Evolutionary conservation across 2,113 vertebrate genomes (phyloP), one percentile per base, ranked within the genome.

Genomic region (Hyaena hyaena): DNA sequence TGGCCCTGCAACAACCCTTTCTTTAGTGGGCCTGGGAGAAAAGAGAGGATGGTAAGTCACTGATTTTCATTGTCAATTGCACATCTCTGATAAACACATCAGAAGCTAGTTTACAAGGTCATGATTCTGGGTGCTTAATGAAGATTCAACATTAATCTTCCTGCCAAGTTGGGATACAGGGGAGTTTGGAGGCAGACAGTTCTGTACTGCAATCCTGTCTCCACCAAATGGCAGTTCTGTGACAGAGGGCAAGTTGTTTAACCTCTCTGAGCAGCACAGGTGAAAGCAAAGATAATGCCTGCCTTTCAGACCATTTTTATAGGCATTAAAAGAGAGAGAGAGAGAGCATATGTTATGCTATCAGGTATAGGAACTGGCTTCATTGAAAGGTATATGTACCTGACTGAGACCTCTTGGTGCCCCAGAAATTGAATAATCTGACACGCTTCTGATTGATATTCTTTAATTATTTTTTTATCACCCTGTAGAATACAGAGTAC

Each of bases 1-100:
- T 92, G 35, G 23, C 50, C 71, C 31, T 69, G 63, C 2, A 79
- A 26, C 45, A 89, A 7, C 9, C 21, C 50, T 94, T 28, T 65
- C 50, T 77, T 95, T 50, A 63, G n/a, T 80, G 28, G 69, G 31
- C 48, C 16, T 69, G 48, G 73, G 53, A 93, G 94, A 73, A 79
- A 88, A 91, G 26, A 84, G 16, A 53, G 21, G 2, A 43, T 79
- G 69, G 2, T 45, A 63, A 95, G 28, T 53, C 74, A 84, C 10
- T 12, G 11, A 93, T 93, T 96, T 87, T 39, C 43, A 69, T 5
- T 88, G 85, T 73, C 85, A 94, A 80, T 48, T 48, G n/a, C 17
- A 4, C 8, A 92, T 76, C 23, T 92, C 48, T 33, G 45, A 96
- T 45, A 74, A 90, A 87, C 19, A 19, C 43, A 19, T 33, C n/a